phyloP scores from a whole-genome alignment of 1,140 invertebrate genomes.

The Apis dorsata region DNA sequence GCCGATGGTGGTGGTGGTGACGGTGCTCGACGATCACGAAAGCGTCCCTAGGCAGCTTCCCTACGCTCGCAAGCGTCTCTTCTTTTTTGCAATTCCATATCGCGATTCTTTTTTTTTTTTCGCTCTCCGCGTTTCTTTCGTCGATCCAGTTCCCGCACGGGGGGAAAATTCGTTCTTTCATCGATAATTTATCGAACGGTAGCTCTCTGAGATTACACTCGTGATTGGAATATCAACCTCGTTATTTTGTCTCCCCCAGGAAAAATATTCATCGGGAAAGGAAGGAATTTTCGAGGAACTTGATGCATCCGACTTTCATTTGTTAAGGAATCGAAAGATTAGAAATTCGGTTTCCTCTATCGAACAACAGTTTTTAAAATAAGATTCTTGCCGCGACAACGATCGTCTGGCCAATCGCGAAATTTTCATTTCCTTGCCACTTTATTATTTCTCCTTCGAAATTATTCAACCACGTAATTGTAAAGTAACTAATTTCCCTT shows the following conservation, averaged over 20 bases:
- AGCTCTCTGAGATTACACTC: not conserved
- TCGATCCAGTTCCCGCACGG: not conserved
- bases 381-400: too few relatives aligned
- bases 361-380: not conserved
- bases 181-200: constrained; percentile 10
- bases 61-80: not conserved
- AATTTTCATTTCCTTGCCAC: too few relatives aligned
- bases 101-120: not conserved
- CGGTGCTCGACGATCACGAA: constrained; percentile 46
- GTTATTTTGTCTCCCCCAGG: not conserved
- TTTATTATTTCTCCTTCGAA: not conserved
- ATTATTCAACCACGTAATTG: not conserved
- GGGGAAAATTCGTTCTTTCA: not conserved
- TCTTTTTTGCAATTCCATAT: not conserved
- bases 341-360: too few relatives aligned
- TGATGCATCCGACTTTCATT: not conserved
- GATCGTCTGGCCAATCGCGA: too few relatives aligned
- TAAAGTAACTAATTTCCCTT: too few relatives aligned
- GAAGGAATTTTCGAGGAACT: not conserved
- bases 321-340: not conserved
- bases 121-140: not conserved
- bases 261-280: not conserved
- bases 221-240: not conserved
- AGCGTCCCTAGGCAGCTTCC: constrained; percentile 29
- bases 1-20: constrained; percentile 12